Evolutionary conservation across 2,888 invertebrate genomes (phyloP).

Genomic region (Acheta domesticus): DNA sequence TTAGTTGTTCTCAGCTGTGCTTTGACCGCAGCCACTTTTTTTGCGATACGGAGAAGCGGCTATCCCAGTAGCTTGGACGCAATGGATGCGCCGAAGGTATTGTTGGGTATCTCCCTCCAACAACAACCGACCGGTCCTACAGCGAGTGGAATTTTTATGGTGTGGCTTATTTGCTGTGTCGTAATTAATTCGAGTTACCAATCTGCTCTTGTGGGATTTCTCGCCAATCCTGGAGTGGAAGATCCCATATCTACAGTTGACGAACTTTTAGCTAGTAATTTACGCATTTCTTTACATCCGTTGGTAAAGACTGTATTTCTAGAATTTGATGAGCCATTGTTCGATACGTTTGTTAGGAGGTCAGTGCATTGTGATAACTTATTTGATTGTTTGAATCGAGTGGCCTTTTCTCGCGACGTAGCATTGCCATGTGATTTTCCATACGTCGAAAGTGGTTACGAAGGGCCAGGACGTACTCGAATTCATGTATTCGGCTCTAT

Average conservation of each 20-base stretch:
- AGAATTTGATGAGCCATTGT: too few species aligned
- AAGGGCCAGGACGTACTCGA: too few species aligned
- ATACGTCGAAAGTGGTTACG: too few species aligned
- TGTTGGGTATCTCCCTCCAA: not conserved
- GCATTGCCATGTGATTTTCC: too few species aligned
- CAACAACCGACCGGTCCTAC: not conserved
- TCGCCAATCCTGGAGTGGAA: not conserved
- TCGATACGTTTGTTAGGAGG: too few species aligned
- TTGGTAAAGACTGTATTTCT: too few species aligned
- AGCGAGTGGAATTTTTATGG: not conserved
- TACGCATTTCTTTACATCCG: not conserved
- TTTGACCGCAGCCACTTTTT: not conserved
- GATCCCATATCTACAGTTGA: not conserved
- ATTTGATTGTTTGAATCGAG: too few species aligned
- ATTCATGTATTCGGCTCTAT: too few species aligned
- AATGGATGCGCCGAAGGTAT: not conserved
- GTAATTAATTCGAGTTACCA: not conserved
- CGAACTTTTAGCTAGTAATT: not conserved
- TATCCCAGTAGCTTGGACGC: not conserved
- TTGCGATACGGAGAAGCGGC: not conserved
- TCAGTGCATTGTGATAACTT: too few species aligned
- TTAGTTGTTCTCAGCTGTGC: not conserved
- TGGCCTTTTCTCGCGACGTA: too few species aligned
- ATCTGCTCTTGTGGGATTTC: not conserved
- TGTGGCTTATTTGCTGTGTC: not conserved